Evolutionary conservation across 53 echinoderm and acorn worm genomes (phyloP), one percentile per base, ranked within the genome.

Genomic region (Temnopleurus reevesii): DNA sequence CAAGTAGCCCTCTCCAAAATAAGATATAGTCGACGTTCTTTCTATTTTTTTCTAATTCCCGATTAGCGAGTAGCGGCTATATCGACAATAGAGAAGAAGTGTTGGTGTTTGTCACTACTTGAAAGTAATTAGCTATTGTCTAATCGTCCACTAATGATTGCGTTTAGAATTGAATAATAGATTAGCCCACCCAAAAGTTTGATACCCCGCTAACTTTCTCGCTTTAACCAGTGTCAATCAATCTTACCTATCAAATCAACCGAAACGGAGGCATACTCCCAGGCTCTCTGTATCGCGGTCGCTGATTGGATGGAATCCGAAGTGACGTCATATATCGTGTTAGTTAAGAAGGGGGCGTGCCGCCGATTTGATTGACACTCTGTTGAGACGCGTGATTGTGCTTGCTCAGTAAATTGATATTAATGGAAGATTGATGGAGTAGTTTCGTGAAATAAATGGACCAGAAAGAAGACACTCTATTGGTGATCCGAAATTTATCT

Each of bases 111-210:
- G 61, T 36, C 43, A 26, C 10, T 44, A 59, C 85, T 60, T 66
- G 5, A 46, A 21, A 47, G 88, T 87, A 87, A 87, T 87, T 87
- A 87, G 88, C 88, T 51, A 66, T 87, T 65, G 88, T 87, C 88
- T 87, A 87, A 87, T 86, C 65, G 88, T 31, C 35, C 53, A 53
- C 88, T 87, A 87, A 87, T 87, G 88, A 87, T 31, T 64, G 35
- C 31, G 88, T 46, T 33, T 26, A 36, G 66, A 66, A 53, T 29
- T 45, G 65, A 49, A 66, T 65, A 66, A 85, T 36, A 15, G 71
- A 46, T n/a, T 31, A 23, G 88, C 66, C 88, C 88, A 87, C 88
- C 88, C 88, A 66, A 41, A 85, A 83, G 79, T 83, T 45, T 61
- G 86, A 61, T 3, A 12, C 25, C 61, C 86, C 86, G 86, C 86